Evolutionary conservation across 2,888 invertebrate species (phyloP).

Genomic region (Apamea epomidion): DNA sequence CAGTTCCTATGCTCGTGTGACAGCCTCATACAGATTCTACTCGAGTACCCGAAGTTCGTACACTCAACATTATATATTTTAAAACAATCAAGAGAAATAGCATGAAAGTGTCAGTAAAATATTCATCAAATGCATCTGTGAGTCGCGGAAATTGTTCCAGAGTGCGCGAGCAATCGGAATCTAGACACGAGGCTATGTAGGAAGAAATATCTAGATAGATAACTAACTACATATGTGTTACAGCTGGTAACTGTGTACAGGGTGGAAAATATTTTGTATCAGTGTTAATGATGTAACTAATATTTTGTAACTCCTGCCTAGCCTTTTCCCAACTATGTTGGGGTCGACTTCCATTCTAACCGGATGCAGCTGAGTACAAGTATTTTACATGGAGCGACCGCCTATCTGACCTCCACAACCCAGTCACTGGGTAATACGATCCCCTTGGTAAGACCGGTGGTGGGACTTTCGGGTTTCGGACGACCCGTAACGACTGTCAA

Average conservation of each 20-base stretch:
- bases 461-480: too few relatives aligned
- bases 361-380: too few relatives aligned
- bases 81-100: conserved; percentile 3
- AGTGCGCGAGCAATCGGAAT: not conserved
- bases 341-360: too few relatives aligned
- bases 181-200: conserved; percentile 11
- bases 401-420: too few relatives aligned
- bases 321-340: too few relatives aligned
- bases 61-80: not conserved
- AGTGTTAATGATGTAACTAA: not conserved
- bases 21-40: too few relatives aligned
- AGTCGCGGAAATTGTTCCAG: conserved; percentile 47
- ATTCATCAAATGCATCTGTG: conserved; percentile 57
- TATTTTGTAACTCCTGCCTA: not conserved
- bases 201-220: not conserved
- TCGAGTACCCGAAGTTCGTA: not conserved
- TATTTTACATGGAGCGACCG: too few relatives aligned
- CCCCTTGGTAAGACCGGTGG: too few relatives aligned
- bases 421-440: too few relatives aligned
- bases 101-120: conserved; percentile 2
- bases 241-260: not conserved
- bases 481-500: too few relatives aligned
- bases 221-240: too few relatives aligned
- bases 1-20: too few relatives aligned
- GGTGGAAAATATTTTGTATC: not conserved